These are phyloP conservation scores for Kryphioiulus occultus DNA, from an alignment of 2,888 invertebrate species.

Conservation along the genomic window DNA sequence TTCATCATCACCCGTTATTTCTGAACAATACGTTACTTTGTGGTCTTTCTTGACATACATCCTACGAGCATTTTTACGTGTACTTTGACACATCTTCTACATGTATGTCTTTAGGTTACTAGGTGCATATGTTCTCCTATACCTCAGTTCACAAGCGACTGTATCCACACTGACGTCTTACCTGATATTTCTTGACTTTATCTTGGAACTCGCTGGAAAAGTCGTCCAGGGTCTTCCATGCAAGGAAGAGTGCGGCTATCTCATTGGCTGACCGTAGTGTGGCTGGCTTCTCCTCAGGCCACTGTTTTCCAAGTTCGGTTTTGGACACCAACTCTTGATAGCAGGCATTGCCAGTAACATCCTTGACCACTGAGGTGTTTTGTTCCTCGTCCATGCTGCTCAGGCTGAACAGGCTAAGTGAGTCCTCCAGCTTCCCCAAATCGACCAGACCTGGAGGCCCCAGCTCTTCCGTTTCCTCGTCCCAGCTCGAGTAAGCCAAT, in stretches of 20 bases:
- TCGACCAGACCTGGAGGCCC: background rate
- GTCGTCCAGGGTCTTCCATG: background rate
- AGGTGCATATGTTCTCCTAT: too few relatives aligned
- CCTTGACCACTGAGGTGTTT: background rate
- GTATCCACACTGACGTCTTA: background rate
- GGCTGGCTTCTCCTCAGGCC: background rate
- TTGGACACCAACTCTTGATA: slow-evolving; percentile 27
- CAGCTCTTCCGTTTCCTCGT: background rate
- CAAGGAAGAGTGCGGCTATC: slow-evolving; percentile 18
- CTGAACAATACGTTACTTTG: too few relatives aligned
- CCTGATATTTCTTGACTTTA: background rate
- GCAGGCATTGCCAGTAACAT: slow-evolving; percentile 33
- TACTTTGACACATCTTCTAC: too few relatives aligned
- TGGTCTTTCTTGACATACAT: too few relatives aligned
- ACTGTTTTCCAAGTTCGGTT: background rate
- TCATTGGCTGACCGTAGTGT: background rate
- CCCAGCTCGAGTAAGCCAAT: background rate
- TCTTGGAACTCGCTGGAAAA: background rate
- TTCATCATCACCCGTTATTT: too few relatives aligned
- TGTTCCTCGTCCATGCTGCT: background rate
- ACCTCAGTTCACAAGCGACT: too few relatives aligned
- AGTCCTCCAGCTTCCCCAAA: background rate
- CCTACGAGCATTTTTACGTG: too few relatives aligned
- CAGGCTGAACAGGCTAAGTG: background rate
- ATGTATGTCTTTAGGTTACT: too few relatives aligned